phyloP scores from a whole-genome alignment of 2,888 invertebrate species.

The Drosophila leonis region DNA sequence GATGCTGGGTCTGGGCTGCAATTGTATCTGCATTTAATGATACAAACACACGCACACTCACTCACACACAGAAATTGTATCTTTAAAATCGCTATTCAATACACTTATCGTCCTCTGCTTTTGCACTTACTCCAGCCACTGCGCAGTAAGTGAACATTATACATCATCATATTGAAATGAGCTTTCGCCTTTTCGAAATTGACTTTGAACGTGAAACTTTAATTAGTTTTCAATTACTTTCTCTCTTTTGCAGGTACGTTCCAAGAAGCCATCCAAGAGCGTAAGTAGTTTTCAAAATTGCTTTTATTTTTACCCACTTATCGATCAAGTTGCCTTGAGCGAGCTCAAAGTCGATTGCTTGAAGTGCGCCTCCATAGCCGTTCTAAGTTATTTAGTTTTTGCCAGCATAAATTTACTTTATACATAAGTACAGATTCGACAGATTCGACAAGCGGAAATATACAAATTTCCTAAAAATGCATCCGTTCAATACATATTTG shows the following conservation, averaged over 20 bases:
- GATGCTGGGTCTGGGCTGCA: conserved; percentile 31
- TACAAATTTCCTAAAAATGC: conserved; percentile 24
- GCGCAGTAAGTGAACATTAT: background rate
- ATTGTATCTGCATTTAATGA: conserved; percentile 47
- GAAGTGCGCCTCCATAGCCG: conserved; percentile 38
- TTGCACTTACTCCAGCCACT: conserved; percentile 7
- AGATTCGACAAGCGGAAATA: conserved; percentile 3
- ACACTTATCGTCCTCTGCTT: conserved; percentile 25
- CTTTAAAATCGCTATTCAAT: conserved; percentile 58
- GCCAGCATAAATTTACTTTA: conserved; percentile 17
- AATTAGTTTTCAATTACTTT: conserved; percentile 18
- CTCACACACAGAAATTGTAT: conserved; percentile 31
- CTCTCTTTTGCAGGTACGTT: conserved; percentile 78
- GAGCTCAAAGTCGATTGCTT: conserved; percentile 35
- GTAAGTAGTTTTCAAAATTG: conserved; percentile 70
- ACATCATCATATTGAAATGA: conserved; percentile 10
- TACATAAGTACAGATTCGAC: conserved; percentile 1
- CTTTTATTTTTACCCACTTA: conserved; percentile 62
- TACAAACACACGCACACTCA: conserved; percentile 1
- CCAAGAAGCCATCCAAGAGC: conserved; percentile 64
- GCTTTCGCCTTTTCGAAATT: conserved; percentile 9
- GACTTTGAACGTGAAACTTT: conserved; percentile 21
- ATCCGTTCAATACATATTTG: conserved; percentile 19
- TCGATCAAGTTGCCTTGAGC: conserved; percentile 55
- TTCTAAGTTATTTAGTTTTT: conserved; percentile 27